Conservation (phyloP, 2,888 invertebrate species). For the Rotaria macrura region DNA sequence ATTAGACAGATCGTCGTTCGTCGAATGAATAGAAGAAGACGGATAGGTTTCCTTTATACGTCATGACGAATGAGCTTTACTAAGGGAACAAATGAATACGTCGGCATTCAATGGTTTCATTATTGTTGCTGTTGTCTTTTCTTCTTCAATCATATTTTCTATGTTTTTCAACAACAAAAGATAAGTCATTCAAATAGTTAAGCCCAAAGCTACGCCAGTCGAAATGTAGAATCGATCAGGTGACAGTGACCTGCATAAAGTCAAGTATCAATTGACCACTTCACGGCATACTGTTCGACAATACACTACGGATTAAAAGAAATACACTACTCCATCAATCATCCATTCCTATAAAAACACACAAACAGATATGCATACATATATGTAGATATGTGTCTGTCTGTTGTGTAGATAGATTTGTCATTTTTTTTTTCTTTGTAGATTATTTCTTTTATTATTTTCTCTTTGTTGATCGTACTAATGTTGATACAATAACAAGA, state of each 20-base stretch:
- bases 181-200: background rate
- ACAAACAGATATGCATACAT: background rate
- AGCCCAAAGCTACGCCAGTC: background rate
- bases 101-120: background rate
- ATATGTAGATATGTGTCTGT: background rate
- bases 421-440: background rate
- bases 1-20: background rate
- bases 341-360: background rate
- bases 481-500: slow-evolving; percentile 6
- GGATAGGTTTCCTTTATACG: background rate
- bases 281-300: background rate
- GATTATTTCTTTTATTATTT: background rate
- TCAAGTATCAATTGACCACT: background rate
- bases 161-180: background rate
- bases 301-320: background rate
- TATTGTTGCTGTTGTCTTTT: background rate
- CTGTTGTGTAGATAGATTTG: background rate
- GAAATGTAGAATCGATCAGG: background rate
- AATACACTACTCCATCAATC: background rate
- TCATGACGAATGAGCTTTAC: background rate
- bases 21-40: background rate
- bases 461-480: background rate
- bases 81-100: background rate
- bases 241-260: background rate
- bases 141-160: background rate